Conservation (phyloP, 2,797 vertebrate genomes). For the Sitta carolinensis region DNA sequence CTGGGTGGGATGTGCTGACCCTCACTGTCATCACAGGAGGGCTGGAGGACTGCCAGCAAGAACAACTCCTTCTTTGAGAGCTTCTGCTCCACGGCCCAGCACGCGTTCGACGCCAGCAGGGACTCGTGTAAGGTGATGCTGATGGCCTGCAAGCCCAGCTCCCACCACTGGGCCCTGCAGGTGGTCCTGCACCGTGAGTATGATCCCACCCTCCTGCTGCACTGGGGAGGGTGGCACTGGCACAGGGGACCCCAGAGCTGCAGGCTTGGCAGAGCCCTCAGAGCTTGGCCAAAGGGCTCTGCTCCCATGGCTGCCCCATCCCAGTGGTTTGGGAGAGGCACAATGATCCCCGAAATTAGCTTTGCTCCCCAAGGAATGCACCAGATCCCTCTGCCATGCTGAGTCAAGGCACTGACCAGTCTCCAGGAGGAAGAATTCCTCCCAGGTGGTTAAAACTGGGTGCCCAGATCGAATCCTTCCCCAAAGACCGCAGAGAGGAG, state of each 20-base stretch:
- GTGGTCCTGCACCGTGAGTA: slow-evolving; percentile 11
- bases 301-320: not conserved
- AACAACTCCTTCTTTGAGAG: slow-evolving; percentile 7
- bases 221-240: not conserved
- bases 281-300: not conserved
- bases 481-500: not conserved
- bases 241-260: fast-evolving
- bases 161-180: not conserved
- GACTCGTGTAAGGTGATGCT: slow-evolving; percentile 55
- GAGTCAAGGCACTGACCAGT: not conserved
- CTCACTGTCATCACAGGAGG: not conserved
- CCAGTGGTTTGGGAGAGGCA: not conserved
- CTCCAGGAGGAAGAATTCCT: not conserved
- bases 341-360: not conserved
- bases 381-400: not conserved
- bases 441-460: not conserved
- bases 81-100: slow-evolving; percentile 66
- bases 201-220: not conserved
- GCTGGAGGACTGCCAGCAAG: fast-evolving
- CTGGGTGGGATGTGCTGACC: not conserved
- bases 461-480: not conserved
- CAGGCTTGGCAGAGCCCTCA: not conserved
- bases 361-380: not conserved
- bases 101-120: slow-evolving; percentile 27
- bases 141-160: fast-evolving